These are phyloP conservation scores for Hemicentrotus pulcherrimus DNA, from an alignment of 35 echinoderm and acorn worm species.

Conservation along the genomic window DNA sequence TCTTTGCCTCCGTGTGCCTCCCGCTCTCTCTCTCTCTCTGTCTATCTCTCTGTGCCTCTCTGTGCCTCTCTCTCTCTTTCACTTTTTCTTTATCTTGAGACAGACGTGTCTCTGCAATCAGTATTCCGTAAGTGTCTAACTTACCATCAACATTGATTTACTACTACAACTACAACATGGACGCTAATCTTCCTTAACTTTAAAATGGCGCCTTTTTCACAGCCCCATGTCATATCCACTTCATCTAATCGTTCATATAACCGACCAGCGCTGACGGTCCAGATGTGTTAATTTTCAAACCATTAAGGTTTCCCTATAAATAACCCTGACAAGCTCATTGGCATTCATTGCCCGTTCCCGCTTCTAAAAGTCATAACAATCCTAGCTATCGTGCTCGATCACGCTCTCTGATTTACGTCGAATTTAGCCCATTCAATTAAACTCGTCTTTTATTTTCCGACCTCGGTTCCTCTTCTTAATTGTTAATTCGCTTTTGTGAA, in stretches of 20 bases:
- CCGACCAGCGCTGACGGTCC: background rate
- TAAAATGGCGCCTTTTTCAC: background rate
- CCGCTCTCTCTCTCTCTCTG: too few species aligned
- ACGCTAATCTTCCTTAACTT: too few species aligned
- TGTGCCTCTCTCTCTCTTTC: too few species aligned
- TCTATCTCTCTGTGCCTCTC: too few species aligned
- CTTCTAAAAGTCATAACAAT: slow-evolving; percentile 28
- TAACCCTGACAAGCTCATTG: background rate
- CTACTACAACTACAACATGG: too few species aligned
- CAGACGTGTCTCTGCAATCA: too few species aligned
- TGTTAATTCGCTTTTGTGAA: background rate
- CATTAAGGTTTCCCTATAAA: slow-evolving; percentile 27
- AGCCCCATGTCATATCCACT: background rate
- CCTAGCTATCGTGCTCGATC: background rate
- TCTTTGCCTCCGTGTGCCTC: too few species aligned
- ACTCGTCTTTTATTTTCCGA: slow-evolving; percentile 10
- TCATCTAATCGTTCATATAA: background rate
- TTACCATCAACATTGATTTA: background rate
- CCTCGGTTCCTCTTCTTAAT: background rate
- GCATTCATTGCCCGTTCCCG: background rate
- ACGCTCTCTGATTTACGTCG: background rate
- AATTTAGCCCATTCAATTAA: slow-evolving; percentile 25
- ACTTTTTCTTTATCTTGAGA: too few species aligned
- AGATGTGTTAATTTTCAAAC: slow-evolving; percentile 42
- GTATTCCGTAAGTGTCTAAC: too few species aligned